Evolutionary conservation across 2,113 vertebrate genomes (phyloP).

Genomic region (Trachemys scripta): DNA sequence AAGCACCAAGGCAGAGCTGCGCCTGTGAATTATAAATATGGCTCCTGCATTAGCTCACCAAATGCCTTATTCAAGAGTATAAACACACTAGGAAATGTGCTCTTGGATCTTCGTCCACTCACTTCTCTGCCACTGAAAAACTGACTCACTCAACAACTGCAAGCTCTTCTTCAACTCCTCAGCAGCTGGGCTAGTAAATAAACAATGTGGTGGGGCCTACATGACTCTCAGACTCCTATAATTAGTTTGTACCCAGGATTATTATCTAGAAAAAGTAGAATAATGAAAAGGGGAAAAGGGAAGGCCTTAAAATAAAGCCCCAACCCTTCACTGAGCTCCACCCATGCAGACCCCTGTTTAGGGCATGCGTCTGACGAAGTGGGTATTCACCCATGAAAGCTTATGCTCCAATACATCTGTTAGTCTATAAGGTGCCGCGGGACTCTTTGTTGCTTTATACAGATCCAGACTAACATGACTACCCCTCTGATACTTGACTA

Average conservation of each 20-base stretch:
- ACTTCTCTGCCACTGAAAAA: neutral
- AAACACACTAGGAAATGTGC: neutral
- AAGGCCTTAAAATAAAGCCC: no score
- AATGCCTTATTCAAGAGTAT: accelerated
- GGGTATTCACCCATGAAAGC: no score
- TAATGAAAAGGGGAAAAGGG: neutral
- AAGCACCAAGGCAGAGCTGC: neutral
- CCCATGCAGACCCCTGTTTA: neutral
- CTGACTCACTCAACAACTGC: neutral
- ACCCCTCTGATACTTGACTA: neutral
- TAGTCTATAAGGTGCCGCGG: no score
- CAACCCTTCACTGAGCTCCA: neutral
- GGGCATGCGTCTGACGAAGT: neutral
- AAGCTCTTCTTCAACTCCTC: neutral
- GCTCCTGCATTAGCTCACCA: neutral
- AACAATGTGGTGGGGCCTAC: neutral
- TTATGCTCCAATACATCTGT: no score
- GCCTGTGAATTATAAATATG: neutral
- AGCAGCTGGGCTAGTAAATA: neutral
- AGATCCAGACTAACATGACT: no score
- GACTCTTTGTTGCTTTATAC: no score
- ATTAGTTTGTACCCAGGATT: neutral
- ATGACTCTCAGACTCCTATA: neutral
- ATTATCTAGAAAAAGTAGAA: neutral
- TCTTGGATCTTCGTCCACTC: neutral